Conservation (phyloP, 1,140 invertebrate genomes). For the Drosophila serrata region DNA sequence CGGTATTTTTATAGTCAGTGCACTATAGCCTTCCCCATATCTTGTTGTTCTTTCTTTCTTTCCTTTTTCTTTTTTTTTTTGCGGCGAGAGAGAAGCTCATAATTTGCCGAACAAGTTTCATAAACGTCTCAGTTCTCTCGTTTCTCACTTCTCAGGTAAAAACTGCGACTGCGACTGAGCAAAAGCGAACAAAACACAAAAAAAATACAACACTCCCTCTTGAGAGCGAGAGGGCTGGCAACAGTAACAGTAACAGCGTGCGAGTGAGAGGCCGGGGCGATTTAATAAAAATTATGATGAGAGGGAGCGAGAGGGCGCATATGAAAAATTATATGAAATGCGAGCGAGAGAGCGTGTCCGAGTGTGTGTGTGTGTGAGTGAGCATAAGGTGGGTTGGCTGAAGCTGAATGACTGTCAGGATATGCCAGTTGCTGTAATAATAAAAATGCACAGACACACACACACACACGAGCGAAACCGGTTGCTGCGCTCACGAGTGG, state of each 20-base stretch:
- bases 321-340: slow-evolving; percentile 84
- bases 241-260: slow-evolving; percentile 73
- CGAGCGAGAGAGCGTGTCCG: slow-evolving; percentile 55
- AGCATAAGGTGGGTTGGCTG: slow-evolving; percentile 75
- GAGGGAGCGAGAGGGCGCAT: slow-evolving; percentile 70
- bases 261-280: slow-evolving; percentile 53
- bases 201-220: slow-evolving; percentile 11
- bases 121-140: slow-evolving; percentile 63
- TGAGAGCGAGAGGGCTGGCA: slow-evolving; percentile 67
- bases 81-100: slow-evolving; percentile 59
- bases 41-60: slow-evolving; percentile 15
- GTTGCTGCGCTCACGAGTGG: slow-evolving; percentile 38
- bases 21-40: background rate
- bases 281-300: slow-evolving; percentile 85
- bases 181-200: slow-evolving; percentile 17
- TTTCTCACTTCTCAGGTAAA: slow-evolving; percentile 66
- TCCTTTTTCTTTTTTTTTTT: slow-evolving; percentile 2
- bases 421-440: slow-evolving; percentile 71
- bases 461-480: slow-evolving; percentile 43
- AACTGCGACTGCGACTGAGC: slow-evolving; percentile 51
- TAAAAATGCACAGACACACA: slow-evolving; percentile 49
- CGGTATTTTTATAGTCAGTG: slow-evolving; percentile 14
- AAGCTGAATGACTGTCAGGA: slow-evolving; percentile 77
- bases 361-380: slow-evolving; percentile 53
- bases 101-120: slow-evolving; percentile 83